Percentiles rank a stretch among this genome's conserved stretches.
phyloP scores from a whole-genome alignment of 1,140 invertebrate species.

The Dryas iulia region DNA sequence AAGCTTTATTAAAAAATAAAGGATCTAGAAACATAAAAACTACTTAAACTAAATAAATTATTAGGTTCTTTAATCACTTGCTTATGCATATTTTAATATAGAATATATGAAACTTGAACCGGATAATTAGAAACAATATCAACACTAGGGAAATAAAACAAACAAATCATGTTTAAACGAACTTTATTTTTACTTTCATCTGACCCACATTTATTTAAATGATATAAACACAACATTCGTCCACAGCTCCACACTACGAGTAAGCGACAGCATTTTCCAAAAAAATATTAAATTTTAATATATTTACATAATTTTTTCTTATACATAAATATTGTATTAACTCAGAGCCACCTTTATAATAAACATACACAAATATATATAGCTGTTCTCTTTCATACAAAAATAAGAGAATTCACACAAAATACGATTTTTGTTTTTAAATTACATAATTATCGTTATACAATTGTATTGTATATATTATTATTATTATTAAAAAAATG shows the following conservation, averaged over 20 bases:
- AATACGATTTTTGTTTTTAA: neutral
- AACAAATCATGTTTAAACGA: neutral
- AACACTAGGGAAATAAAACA: neutral
- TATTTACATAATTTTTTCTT: neutral
- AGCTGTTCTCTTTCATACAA: neutral
- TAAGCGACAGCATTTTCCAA: neutral
- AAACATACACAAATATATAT: neutral
- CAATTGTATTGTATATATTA: neutral
- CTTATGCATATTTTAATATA: too few species aligned
- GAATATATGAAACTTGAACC: too few species aligned
- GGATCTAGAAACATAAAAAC: too few species aligned
- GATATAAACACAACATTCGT: neutral
- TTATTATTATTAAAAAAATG: neutral
- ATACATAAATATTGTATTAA: neutral
- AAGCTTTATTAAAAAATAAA: too few species aligned
- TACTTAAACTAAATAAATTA: too few species aligned
- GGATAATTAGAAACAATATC: too few species aligned
- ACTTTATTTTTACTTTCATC: neutral
- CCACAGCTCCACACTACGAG: neutral
- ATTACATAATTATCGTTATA: neutral
- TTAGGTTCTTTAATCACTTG: too few species aligned
- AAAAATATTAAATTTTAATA: neutral
- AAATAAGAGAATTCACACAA: neutral
- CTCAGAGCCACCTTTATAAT: neutral
- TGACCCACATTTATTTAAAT: constrained; percentile 2